phyloP scores from a whole-genome alignment of 1,140 invertebrate species.

The Drosophila bifasciata region DNA sequence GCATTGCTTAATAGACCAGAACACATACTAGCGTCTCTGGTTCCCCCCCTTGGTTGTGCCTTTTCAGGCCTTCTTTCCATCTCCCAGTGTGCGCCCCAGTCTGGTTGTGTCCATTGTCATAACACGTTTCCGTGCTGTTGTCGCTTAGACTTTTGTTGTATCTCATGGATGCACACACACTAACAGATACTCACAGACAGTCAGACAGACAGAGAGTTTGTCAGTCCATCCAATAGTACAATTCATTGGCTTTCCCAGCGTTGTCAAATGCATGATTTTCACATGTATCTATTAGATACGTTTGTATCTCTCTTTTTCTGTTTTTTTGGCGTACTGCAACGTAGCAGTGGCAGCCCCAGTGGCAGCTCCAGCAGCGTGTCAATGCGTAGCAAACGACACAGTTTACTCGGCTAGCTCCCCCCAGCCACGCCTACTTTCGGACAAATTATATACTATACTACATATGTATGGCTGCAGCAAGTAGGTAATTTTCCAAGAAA shows the following conservation, averaged over 20 bases:
- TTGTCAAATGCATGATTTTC: constrained; percentile 76
- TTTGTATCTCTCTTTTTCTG: constrained; percentile 59
- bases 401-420: constrained; percentile 53
- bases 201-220: constrained; percentile 5
- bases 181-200: background rate
- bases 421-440: constrained; percentile 30
- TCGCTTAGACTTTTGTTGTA: constrained; percentile 40
- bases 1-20: constrained; percentile 82
- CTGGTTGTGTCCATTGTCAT: constrained; percentile 76
- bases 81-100: constrained; percentile 4
- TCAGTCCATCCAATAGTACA: constrained; percentile 61
- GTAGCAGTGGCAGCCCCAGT: too few relatives aligned
- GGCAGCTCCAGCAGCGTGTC: constrained; percentile 43
- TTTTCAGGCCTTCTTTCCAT: background rate
- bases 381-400: constrained; percentile 81
- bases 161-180: constrained; percentile 61
- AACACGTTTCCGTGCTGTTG: constrained; percentile 65
- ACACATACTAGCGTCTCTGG: constrained; percentile 43
- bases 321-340: background rate
- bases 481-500: constrained; percentile 43
- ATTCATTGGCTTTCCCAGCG: constrained; percentile 78
- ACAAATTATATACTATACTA: too few relatives aligned
- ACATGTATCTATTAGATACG: constrained; percentile 82
- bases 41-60: too few relatives aligned
- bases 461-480: constrained; percentile 18